Conservation (phyloP, 2,797 vertebrate genomes). For the Argyrosomus regius region DNA sequence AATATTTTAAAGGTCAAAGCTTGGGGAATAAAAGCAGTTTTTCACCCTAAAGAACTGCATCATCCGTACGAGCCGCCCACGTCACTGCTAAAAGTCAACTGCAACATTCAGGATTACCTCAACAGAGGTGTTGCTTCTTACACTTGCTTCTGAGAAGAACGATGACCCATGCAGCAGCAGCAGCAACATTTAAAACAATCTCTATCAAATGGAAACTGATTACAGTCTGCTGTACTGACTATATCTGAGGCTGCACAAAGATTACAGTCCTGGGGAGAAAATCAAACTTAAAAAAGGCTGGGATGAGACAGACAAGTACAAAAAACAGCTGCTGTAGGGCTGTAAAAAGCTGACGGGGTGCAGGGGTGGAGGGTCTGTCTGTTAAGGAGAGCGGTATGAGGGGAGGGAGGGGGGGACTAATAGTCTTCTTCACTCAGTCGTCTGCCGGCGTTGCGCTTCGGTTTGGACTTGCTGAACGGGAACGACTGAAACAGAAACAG, state of each 20-base stretch:
- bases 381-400: constrained; percentile 23
- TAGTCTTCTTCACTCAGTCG: constrained; percentile 76
- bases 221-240: constrained; percentile 27
- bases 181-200: constrained; percentile 57
- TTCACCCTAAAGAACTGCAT: constrained; percentile 7
- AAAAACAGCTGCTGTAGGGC: constrained; percentile 43
- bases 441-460: constrained; percentile 80
- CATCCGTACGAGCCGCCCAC: constrained; percentile 17
- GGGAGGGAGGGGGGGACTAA: constrained; percentile 19
- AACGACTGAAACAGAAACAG: constrained; percentile 85
- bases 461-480: constrained; percentile 83
- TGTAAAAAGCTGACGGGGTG: constrained; percentile 60
- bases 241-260: constrained; percentile 32
- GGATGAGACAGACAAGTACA: constrained; percentile 38
- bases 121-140: constrained; percentile 10
- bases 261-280: constrained; percentile 46
- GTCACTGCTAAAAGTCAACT: constrained; percentile 64
- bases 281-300: constrained; percentile 23
- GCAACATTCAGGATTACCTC: constrained; percentile 32
- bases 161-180: constrained; percentile 25
- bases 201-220: constrained; percentile 11
- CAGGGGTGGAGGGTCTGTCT: constrained; percentile 49
- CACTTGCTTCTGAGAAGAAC: constrained; percentile 3
- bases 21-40: constrained; percentile 50
- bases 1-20: background rate